Evolutionary conservation across 2,113 vertebrate species (phyloP), one percentile per base, ranked within the genome.

Genomic region (Paraplagusia blochii): DNA sequence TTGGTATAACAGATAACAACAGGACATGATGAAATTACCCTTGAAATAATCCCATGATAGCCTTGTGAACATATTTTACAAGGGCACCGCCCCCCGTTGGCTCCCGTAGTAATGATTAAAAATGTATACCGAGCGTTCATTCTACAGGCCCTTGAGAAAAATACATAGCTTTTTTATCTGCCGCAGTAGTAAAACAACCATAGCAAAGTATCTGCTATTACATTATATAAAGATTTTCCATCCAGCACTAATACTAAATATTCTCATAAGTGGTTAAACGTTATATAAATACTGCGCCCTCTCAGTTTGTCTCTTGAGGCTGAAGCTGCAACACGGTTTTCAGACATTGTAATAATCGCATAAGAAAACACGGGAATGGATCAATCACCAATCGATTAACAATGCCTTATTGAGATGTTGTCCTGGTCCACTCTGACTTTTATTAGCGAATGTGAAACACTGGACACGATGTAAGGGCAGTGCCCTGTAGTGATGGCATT

Each of bases 401-500:
- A 59, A 47, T 57, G 17, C 14, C 18, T 35, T 16, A 10, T 9
- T 56, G 50, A 63, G 50, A 63, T 6, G 7, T 42, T 44, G 58
- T 17, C 15, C 59, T 11, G 18, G 52, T 53, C 69, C 5, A 7
- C 55, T 63, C 58, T 69, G 36, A 55, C 33, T 58, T 15, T 15
- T 29, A 44, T 34, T 53, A 53, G 61, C n/a, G 8, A 63, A 29
- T 29, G 13, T 54, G 44, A 48, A 63, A 70, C 36, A 44, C 2
- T 57, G 53, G 44, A 72, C 63, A 69, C 56, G 22, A 52, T 53
- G 61, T 55, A 38, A 66, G 68, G 80, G 18, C 34, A 33, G 48
- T 56, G 68, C 69, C 69, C 65, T 62, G 65, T 48, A 53, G 66
- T 18, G 51, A 52, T 53, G 34, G 61, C 55, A n/a, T 52, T 59